These are phyloP conservation scores for Eristalinus sepulchralis DNA, from an alignment of 2,888 invertebrate species.

Conservation along the genomic window DNA sequence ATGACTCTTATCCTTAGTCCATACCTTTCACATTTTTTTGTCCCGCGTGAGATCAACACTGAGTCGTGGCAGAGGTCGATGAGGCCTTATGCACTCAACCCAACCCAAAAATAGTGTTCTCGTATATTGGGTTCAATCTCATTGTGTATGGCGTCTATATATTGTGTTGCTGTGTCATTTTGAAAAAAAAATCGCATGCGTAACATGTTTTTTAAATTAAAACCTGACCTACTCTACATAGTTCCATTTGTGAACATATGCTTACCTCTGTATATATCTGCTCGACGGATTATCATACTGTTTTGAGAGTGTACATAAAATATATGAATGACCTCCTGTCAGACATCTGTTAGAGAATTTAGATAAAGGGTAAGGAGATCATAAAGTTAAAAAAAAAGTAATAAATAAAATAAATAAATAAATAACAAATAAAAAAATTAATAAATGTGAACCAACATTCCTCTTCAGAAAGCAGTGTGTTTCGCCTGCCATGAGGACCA, in stretches of 20 bases:
- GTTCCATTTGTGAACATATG: background rate
- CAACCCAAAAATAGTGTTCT: background rate
- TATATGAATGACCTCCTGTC: too few species aligned
- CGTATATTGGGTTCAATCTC: background rate
- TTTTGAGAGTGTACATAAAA: too few species aligned
- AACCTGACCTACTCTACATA: background rate
- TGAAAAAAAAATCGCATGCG: background rate
- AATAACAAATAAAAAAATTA: too few species aligned
- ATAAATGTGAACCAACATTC: too few species aligned
- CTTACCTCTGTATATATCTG: too few species aligned
- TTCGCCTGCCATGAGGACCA: too few species aligned
- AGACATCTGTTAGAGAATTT: too few species aligned
- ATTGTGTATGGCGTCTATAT: background rate
- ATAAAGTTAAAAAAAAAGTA: too few species aligned
- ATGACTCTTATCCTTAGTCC: conserved; percentile 55
- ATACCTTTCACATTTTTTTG: conserved; percentile 64
- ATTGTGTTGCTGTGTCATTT: background rate
- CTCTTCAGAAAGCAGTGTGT: too few species aligned
- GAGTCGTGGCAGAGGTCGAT: background rate
- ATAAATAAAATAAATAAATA: too few species aligned
- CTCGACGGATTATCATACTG: too few species aligned
- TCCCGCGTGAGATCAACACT: conserved; percentile 8
- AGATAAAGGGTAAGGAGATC: too few species aligned
- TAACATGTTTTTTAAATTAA: background rate
- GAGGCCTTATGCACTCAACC: background rate